Base-by-base conservation (phyloP, 2,797 vertebrate species). In the Anabas testudineus region DNA sequence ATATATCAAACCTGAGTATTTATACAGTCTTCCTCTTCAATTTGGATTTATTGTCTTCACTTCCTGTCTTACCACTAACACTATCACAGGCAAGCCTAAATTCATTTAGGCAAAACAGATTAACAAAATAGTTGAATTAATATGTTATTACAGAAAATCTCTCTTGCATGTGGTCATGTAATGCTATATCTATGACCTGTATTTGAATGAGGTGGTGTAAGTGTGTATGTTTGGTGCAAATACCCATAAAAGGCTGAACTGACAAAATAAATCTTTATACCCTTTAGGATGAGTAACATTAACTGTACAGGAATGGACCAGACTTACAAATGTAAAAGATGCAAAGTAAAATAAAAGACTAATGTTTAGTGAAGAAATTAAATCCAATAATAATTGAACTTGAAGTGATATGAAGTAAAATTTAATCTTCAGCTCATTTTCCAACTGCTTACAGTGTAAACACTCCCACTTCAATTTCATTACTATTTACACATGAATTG, bases 221-320 rank as follows among this genome's bases (percentile, higher is more conserved):
- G 58, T 65, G 47, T 64, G 45, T 80, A 52, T 75, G 69, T 67
- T 30, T 28, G 58, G 68, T 74, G 65, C 53, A 74, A 66, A 79
- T 81, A 72, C 49, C 28, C 56, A 21, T 19, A 64, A 82, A 82
- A 64, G 42, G 62, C 21, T 41, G 47, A 67, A 62, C 46, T 59
- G 67, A 68, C 73, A 37, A 85, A 84, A 87, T 76, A 82, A 83
- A n/a, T n/a, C n/a, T n/a, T n/a, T n/a, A n/a, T n/a, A n/a, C n/a
- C n/a, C n/a, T n/a, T n/a, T n/a, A n/a, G 24, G 71, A 34, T 55
- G 21, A 68, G 47, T 51, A 49, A 60, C 32, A 14, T 24, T 60
- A 53, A 9, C 28, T 32, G 1, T 52, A 14, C n/a, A 67, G 22
- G 46, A 22, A 61, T 21, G 7, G 10, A 64, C 21, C 19, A 26